phyloP scores from a whole-genome alignment of 2,113 vertebrate genomes.

The Pipra filicauda region DNA sequence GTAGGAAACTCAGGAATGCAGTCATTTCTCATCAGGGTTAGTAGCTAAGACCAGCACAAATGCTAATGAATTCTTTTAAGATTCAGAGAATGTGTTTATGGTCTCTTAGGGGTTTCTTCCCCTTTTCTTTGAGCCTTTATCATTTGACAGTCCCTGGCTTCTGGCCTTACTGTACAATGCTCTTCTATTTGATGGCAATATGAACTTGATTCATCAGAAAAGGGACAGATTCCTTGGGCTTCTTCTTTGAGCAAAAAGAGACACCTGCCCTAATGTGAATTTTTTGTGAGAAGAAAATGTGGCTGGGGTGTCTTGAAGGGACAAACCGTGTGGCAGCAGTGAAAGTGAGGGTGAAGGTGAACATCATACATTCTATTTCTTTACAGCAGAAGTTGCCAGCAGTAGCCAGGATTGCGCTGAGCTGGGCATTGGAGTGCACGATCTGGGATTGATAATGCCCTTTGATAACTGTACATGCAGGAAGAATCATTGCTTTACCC shows the following conservation, averaged over 20 bases:
- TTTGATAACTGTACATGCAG: neutral
- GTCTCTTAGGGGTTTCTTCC: neutral
- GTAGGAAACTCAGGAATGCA: neutral
- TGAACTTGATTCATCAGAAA: neutral
- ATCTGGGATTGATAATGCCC: neutral
- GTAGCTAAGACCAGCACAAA: conserved; percentile 1
- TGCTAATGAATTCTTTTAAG: conserved; percentile 16
- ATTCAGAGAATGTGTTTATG: neutral
- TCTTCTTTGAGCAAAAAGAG: neutral
- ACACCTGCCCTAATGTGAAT: neutral
- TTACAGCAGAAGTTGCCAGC: neutral
- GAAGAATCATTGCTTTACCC: neutral
- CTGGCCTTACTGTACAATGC: neutral
- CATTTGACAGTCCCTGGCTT: neutral
- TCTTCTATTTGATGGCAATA: neutral
- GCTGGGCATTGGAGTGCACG: neutral
- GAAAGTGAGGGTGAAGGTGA: neutral
- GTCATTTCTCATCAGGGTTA: neutral
- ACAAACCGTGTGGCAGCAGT: neutral
- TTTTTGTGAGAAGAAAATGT: neutral
- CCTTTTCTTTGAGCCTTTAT: neutral
- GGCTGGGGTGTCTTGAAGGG: neutral
- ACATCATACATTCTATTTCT: neutral
- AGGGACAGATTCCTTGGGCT: neutral
- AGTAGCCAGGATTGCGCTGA: neutral